Percentiles rank a stretch among this genome's conserved stretches.
These are phyloP conservation scores for Macroteleia sp. DNA, from an alignment of 2,888 invertebrate genomes.

Conservation along the genomic window DNA sequence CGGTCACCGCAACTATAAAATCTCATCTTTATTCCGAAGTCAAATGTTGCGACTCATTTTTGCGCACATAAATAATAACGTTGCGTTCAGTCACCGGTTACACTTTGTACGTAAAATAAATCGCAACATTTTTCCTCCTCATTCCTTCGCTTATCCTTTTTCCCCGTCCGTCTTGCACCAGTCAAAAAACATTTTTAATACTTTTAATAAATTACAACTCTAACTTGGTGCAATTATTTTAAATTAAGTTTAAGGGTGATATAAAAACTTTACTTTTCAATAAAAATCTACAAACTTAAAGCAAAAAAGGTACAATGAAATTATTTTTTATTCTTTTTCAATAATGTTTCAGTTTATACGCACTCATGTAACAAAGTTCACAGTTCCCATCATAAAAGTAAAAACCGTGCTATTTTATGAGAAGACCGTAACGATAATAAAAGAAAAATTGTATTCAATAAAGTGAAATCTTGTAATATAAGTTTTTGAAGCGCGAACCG, in stretches of 20 bases:
- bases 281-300: conserved; percentile 26
- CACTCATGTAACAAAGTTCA: conserved; percentile 47
- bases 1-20: conserved; percentile 51
- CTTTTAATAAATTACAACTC: conserved; percentile 41
- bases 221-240: conserved; percentile 39
- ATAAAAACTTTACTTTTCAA: conserved; percentile 34
- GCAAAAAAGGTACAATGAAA: conserved; percentile 6
- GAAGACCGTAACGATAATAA: conserved; percentile 45
- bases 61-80: conserved; percentile 45
- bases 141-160: too few relatives aligned
- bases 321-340: conserved; percentile 41
- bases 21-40: conserved; percentile 48
- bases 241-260: conserved; percentile 34
- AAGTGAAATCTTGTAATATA: conserved; percentile 46
- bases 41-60: conserved; percentile 53
- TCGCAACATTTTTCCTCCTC: conserved; percentile 31
- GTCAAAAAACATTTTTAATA: conserved; percentile 30
- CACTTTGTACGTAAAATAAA: conserved; percentile 35
- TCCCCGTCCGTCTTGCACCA: too few relatives aligned
- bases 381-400: conserved; percentile 42
- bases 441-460: conserved; percentile 53
- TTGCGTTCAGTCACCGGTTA: conserved; percentile 37
- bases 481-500: conserved; percentile 28
- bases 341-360: conserved; percentile 41
- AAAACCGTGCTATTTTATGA: conserved; percentile 47